phyloP scores from a whole-genome alignment of 1,140 invertebrate species.

The Oppia nitens region DNA sequence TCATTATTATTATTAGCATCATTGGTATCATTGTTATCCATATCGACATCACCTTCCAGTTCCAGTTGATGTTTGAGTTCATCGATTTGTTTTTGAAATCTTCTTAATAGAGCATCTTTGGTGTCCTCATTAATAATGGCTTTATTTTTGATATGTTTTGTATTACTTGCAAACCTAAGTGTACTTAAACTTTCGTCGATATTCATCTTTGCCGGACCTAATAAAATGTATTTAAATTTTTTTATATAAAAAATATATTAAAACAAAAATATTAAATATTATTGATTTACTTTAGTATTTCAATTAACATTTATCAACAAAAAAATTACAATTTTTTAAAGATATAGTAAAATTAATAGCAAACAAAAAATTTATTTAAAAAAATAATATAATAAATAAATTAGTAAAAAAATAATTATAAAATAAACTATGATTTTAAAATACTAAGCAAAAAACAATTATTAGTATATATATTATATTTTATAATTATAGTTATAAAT shows the following conservation, averaged over 20 bases:
- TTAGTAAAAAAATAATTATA: background rate
- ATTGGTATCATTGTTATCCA: constrained; percentile 5
- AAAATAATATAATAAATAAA: background rate
- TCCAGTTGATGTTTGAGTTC: constrained; percentile 69
- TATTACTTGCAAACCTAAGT: constrained; percentile 84
- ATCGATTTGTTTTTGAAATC: constrained; percentile 93
- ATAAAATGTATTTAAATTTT: too few species aligned
- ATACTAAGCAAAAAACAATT: too few species aligned
- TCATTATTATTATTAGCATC: constrained; percentile 20
- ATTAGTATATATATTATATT: too few species aligned
- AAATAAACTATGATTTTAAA: too few species aligned
- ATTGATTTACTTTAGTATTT: too few species aligned
- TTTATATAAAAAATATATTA: too few species aligned
- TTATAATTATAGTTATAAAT: too few species aligned
- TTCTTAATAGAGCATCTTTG: constrained; percentile 82
- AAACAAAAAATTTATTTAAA: constrained; percentile 2
- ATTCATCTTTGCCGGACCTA: constrained; percentile 85
- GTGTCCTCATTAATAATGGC: constrained; percentile 95
- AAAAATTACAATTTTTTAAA: too few species aligned
- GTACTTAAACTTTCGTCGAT: constrained; percentile 96
- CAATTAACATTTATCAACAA: too few species aligned
- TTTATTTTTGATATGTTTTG: constrained; percentile 93
- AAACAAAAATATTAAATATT: too few species aligned
- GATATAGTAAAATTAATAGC: constrained; percentile 30
- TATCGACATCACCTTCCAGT: constrained; percentile 32